A percentile compares a stretch with the other conserved stretches of the same genome.
These are phyloP conservation scores for Ammodytes marinus DNA, from an alignment of 2,113 vertebrate genomes.

Conservation along the genomic window DNA sequence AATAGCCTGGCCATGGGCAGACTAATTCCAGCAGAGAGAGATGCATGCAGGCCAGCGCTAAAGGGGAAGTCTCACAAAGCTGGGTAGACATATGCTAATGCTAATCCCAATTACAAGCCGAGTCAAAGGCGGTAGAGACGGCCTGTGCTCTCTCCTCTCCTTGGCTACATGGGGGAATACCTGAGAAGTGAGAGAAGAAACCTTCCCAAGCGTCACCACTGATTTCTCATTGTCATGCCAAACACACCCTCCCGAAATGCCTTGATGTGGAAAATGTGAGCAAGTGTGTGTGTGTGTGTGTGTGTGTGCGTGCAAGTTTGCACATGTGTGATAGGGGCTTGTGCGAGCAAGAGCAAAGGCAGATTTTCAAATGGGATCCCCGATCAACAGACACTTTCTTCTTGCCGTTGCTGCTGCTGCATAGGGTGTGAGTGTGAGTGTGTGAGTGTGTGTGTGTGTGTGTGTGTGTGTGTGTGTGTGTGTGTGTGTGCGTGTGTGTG, in stretches of 20 bases:
- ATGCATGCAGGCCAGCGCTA: constrained; percentile 28
- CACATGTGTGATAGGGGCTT: constrained; percentile 26
- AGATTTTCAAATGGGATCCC: constrained; percentile 45
- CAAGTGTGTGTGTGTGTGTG: constrained; percentile 31
- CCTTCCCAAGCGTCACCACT: constrained; percentile 26
- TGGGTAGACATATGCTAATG: constrained; percentile 71
- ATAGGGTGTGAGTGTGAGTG: background rate
- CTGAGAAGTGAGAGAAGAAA: constrained; percentile 34
- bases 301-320: background rate
- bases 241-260: constrained; percentile 26
- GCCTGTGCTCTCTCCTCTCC: constrained; percentile 4
- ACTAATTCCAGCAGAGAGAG: constrained; percentile 68
- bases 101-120: constrained; percentile 77
- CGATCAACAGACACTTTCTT: constrained; percentile 50
- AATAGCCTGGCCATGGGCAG: constrained; percentile 53
- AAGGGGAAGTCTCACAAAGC: constrained; percentile 25
- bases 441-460: background rate
- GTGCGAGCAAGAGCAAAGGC: constrained; percentile 10
- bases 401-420: constrained; percentile 14
- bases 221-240: constrained; percentile 49
- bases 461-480: background rate
- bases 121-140: constrained; percentile 54
- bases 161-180: constrained; percentile 38
- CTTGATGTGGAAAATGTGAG: constrained; percentile 35
- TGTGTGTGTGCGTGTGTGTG: constrained; percentile 5